phyloP scores from a whole-genome alignment of 2,888 invertebrate species.

The Eupithecia subfuscata region DNA sequence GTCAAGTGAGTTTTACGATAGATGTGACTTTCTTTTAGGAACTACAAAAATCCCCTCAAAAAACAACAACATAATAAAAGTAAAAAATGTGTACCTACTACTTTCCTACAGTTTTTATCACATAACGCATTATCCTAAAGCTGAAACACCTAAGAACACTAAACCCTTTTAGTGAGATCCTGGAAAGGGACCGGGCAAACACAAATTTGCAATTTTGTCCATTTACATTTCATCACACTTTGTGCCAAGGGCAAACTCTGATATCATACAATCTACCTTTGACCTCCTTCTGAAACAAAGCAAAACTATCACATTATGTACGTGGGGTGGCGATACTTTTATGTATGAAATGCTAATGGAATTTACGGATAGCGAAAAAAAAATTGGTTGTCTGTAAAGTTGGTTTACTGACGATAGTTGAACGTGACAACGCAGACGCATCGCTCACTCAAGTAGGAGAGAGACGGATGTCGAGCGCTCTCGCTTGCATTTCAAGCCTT shows the following conservation, averaged over 20 bases:
- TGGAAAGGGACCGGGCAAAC: slow-evolving; percentile 49
- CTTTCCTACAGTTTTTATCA: slow-evolving; percentile 46
- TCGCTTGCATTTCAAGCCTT: too few relatives aligned
- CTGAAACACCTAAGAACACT: slow-evolving; percentile 58
- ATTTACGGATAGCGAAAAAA: neutral
- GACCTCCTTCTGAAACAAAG: slow-evolving; percentile 24
- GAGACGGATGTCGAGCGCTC: too few relatives aligned
- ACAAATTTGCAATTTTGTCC: slow-evolving; percentile 60
- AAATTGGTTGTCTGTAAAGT: too few relatives aligned
- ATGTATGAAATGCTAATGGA: neutral
- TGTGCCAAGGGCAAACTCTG: slow-evolving; percentile 29
- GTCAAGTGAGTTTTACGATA: neutral
- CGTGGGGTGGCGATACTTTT: neutral
- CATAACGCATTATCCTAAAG: slow-evolving; percentile 50
- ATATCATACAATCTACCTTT: slow-evolving; percentile 31
- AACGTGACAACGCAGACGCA: too few relatives aligned
- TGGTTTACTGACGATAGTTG: too few relatives aligned
- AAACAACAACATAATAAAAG: slow-evolving; percentile 1
- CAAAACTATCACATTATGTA: neutral
- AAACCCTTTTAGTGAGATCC: slow-evolving; percentile 58
- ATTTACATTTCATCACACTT: slow-evolving; percentile 60
- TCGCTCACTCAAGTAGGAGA: too few relatives aligned
- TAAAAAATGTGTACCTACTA: slow-evolving; percentile 21
- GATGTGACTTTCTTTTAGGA: neutral
- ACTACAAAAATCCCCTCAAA: neutral